Conservation (phyloP, 2,797 vertebrate species). For the Myotis planiceps region DNA sequence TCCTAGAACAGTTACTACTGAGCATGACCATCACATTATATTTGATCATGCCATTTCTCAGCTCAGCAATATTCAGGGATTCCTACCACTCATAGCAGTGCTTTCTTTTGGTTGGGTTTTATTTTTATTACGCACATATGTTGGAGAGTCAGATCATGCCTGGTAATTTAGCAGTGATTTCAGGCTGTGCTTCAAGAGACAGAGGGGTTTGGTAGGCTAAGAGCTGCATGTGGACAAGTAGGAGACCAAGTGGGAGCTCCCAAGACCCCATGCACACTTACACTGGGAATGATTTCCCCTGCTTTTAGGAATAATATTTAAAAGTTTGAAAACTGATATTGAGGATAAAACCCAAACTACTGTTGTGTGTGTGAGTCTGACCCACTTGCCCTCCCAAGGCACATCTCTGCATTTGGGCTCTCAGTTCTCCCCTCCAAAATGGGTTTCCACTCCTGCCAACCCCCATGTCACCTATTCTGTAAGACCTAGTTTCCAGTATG, state of each 20-base stretch:
- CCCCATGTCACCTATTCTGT: neutral
- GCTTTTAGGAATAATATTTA: neutral
- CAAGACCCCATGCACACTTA: neutral
- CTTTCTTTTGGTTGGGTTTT: slow-evolving; percentile 35
- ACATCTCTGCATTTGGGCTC: neutral
- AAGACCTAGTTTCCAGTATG: neutral
- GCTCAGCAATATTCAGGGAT: neutral
- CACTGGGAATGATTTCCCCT: neutral
- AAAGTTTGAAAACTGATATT: slow-evolving; percentile 8
- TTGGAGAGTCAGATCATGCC: neutral
- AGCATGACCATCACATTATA: neutral
- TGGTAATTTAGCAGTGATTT: slow-evolving; percentile 29
- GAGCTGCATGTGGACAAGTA: neutral
- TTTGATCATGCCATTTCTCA: neutral
- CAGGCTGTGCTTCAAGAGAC: slow-evolving; percentile 15
- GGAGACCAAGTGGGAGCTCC: neutral
- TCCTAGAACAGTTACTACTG: slow-evolving; percentile 36
- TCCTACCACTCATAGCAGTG: neutral
- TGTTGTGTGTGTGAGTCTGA: neutral
- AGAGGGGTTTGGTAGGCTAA: neutral
- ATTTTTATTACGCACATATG: neutral
- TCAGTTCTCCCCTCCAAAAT: neutral
- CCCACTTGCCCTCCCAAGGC: neutral
- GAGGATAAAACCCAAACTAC: slow-evolving; percentile 2
- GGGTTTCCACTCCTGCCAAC: neutral